These are phyloP conservation scores for Orientallactaga bullata DNA, from an alignment of 2,113 vertebrate species.

Conservation along the genomic window DNA sequence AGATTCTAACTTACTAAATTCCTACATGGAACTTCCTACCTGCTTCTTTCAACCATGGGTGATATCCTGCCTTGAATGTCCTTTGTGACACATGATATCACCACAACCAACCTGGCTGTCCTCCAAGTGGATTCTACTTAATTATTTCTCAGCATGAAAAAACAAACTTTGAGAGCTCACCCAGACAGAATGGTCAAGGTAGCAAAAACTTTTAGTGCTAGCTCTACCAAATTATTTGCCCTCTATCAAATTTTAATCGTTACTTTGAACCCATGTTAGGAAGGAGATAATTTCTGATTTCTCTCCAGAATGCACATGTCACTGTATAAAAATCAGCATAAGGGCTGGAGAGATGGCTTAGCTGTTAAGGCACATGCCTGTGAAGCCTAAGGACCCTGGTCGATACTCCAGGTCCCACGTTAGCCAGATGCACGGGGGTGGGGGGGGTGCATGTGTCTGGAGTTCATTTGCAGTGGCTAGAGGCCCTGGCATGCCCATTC, in stretches of 20 bases:
- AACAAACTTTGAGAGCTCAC: conserved; percentile 30
- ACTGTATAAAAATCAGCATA: not conserved
- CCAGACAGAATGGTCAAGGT: not conserved
- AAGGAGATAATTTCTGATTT: not conserved
- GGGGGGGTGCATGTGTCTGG: too few relatives aligned
- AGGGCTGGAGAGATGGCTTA: too few relatives aligned
- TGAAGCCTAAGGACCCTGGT: too few relatives aligned
- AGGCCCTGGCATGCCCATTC: too few relatives aligned
- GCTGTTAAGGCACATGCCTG: too few relatives aligned
- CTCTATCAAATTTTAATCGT: not conserved
- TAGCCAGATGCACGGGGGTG: too few relatives aligned
- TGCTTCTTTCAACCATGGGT: not conserved
- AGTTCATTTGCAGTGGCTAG: too few relatives aligned
- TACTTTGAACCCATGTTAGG: not conserved
- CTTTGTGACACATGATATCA: not conserved
- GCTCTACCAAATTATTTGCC: not conserved
- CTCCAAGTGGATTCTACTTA: not conserved
- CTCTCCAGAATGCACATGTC: not conserved
- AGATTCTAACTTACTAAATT: not conserved
- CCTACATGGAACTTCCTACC: not conserved
- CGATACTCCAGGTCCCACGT: too few relatives aligned
- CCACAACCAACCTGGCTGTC: not conserved
- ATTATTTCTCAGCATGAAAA: not conserved
- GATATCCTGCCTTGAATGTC: not conserved
- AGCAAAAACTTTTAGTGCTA: not conserved